phyloP scores from a whole-genome alignment of 2,113 vertebrate genomes.

The chimpanzee (Pan troglodytes) region DNA sequence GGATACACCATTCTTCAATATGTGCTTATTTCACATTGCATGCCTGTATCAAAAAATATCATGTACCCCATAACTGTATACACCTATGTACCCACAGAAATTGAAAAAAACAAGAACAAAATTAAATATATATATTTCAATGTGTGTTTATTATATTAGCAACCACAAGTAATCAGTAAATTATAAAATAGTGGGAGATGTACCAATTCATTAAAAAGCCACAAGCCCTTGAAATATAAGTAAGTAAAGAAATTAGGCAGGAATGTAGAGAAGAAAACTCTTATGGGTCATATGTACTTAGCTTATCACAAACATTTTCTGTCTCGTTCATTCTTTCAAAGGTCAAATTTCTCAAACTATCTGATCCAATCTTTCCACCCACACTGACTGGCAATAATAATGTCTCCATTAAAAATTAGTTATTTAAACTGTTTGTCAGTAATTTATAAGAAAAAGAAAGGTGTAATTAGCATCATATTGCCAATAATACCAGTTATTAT shows the following conservation, averaged over 20 bases:
- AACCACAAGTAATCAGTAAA: neutral
- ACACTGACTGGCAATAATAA: neutral
- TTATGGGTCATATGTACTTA: neutral
- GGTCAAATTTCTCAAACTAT: neutral
- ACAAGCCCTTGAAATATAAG: neutral
- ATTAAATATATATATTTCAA: too few relatives aligned
- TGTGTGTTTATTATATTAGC: neutral
- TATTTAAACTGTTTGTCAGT: neutral
- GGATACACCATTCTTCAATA: too few relatives aligned
- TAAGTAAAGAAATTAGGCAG: neutral
- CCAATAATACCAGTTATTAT: neutral
- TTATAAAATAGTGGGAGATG: neutral
- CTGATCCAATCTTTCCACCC: neutral
- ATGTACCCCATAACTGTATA: too few relatives aligned
- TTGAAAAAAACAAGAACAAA: too few relatives aligned
- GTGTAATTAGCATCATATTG: neutral
- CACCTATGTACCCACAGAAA: too few relatives aligned
- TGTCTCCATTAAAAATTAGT: neutral
- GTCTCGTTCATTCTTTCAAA: neutral
- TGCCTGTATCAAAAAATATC: too few relatives aligned
- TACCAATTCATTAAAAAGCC: neutral
- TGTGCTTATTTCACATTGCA: too few relatives aligned
- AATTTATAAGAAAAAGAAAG: neutral
- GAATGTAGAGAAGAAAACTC: neutral
- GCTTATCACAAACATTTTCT: neutral